A percentile compares a stretch with the other conserved stretches of the same genome.
These are phyloP conservation scores for Cassiopea xamachana DNA, from an alignment of 30 jellyfish, hydroid and myxozoan genomes.

Conservation along the genomic window DNA sequence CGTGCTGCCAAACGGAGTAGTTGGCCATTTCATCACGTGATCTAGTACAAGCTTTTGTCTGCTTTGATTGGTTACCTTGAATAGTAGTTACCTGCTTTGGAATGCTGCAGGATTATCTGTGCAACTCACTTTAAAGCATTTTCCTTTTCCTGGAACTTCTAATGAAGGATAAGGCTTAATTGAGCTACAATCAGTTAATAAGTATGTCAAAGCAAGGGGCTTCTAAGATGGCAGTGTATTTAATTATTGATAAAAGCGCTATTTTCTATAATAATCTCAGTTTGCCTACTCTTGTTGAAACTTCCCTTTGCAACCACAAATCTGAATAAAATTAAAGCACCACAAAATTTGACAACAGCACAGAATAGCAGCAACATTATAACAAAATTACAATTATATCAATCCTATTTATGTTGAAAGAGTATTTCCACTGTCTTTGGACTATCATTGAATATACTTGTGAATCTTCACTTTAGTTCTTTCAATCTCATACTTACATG, in stretches of 20 bases:
- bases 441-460: no score
- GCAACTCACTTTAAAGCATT: neutral
- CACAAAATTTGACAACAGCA: no score
- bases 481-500: no score
- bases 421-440: no score
- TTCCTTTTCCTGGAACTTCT: slow-evolving; percentile 13
- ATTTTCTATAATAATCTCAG: neutral
- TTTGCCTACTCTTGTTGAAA: neutral
- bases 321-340: no score
- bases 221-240: neutral
- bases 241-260: neutral
- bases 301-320: no score
- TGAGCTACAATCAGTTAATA: neutral
- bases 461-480: no score
- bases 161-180: neutral
- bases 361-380: no score
- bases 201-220: neutral
- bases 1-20: slow-evolving; percentile 78
- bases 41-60: slow-evolving; percentile 49
- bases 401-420: no score
- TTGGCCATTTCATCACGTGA: slow-evolving; percentile 68
- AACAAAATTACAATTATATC: no score
- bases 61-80: slow-evolving; percentile 51
- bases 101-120: neutral
- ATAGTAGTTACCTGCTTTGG: neutral